Evolutionary conservation across 2,888 invertebrate genomes (phyloP).

Genomic region (Selenia dentaria): DNA sequence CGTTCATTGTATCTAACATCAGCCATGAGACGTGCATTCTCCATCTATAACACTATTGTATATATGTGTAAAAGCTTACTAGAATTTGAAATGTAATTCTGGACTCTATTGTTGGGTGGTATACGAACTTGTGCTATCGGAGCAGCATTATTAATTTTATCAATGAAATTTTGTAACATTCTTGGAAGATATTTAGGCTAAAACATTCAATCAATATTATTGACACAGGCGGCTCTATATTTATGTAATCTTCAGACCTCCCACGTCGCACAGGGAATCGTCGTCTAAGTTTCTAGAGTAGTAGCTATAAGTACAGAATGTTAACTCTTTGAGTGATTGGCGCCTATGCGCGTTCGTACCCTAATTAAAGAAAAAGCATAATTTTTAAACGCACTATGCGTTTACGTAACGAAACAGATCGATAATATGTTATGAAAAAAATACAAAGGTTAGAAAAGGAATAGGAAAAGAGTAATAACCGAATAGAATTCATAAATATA

Average conservation of each 20-base stretch:
- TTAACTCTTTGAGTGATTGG: constrained; percentile 53
- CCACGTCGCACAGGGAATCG: constrained; percentile 50
- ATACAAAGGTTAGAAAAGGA: too few relatives aligned
- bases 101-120: constrained; percentile 10
- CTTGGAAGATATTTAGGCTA: constrained; percentile 12
- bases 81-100: constrained; percentile 16
- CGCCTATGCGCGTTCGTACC: too few relatives aligned
- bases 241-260: constrained; percentile 48
- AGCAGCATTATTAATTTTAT: constrained; percentile 13
- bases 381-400: too few relatives aligned
- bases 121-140: constrained; percentile 10
- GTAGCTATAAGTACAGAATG: constrained; percentile 29
- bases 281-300: constrained; percentile 24
- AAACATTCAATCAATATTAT: constrained; percentile 29
- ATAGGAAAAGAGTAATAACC: too few relatives aligned
- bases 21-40: constrained; percentile 27
- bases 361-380: too few relatives aligned
- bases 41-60: constrained; percentile 14
- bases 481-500: too few relatives aligned
- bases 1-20: constrained; percentile 23
- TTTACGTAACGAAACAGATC: too few relatives aligned
- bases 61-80: constrained; percentile 11
- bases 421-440: too few relatives aligned
- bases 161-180: constrained; percentile 17
- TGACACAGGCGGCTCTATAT: constrained; percentile 31